Base-by-base conservation (phyloP, 2,797 vertebrate species). In the Benthosema pterotum region DNA sequence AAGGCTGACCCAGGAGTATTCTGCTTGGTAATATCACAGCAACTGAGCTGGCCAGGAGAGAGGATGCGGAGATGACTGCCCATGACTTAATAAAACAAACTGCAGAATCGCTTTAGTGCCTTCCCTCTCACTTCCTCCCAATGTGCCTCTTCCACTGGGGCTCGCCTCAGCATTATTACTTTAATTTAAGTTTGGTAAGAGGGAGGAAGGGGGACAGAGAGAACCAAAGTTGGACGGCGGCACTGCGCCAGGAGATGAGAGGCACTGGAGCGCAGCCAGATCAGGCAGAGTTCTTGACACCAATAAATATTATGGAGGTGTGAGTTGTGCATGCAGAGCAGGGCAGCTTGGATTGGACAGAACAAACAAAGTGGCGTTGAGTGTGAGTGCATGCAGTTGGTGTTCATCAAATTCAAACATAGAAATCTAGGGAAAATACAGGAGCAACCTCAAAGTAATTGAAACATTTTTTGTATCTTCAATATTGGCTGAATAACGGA, bases 271-370 rank as follows among this genome's bases (percentile, higher is more conserved):
- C 32, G 8, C 52, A 53, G 52, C 15, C n/a, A 61, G 65, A 47
- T 42, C 32, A 57, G 67, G 57, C 15, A 43, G 53, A 28, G 54
- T 46, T 63, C 47, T 59, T 64, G 46, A 65, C 53, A 22, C 16
- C 22, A 52, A 61, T 75, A 53, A 75, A 75, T 62, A 77, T 57
- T 63, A 25, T 43, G 64, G 78, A 75, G 57, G 53, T 71, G 65
- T 70, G 71, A 65, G 74, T 60, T 64, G 59, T 72, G 67, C 47
- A 52, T 72, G 67, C 47, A 52, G 59, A 58, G 67, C 32, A 38
- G 32, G 32, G 55, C 61, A 58, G 58, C 2, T 4, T 8, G 57
- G 60, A 74, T 32, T 53, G 72, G 68, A 77, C 72, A 60, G 32
- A 50, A 42, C 16, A 50, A 28, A 54, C 63, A 45, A 63, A 72